Evolutionary conservation across 2,888 invertebrate genomes (phyloP), one percentile per base, ranked within the genome.

Genomic region (Torymus tubicola): DNA sequence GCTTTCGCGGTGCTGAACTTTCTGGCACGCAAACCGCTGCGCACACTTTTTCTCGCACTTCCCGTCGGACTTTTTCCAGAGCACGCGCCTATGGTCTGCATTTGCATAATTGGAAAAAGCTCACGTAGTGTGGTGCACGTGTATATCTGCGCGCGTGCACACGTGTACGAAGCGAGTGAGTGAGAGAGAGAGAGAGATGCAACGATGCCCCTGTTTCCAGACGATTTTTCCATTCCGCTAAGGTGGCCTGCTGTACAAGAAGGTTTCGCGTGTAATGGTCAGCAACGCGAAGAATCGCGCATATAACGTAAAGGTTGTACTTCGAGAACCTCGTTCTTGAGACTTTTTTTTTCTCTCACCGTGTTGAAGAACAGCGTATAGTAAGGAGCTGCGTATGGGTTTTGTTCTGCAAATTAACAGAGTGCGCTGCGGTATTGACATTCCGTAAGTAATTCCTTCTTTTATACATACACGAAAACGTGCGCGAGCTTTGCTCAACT

Each of bases 91-190:
- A 53, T 53, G 16, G 21, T 16, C 11, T n/a, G 14, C 42, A 81
- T 81, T 81, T 81, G 77, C 81, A 81, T 81, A 81, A 81, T 81
- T 81, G 72, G 68, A 72, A 67, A 58, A 57, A 52, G 57, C n/a
- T 2, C 53, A 18, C 24, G 16, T 18, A 68, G 16, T 57, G n/a
- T 57, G n/a, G 65, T 18, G 31, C 12, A 11, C 57, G 14, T 69
- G 79, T n/a, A 50, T 24, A n/a, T 58, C 24, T 8, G 13, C 14
- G 31, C 60, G 21, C 10, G 4, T 18, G 14, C 67, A n/a, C 18
- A 67, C 42, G 55, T 21, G 65, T 18, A 4, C 16, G n/a, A 21
- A 21, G 21, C 21, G 2, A 21, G 21, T 21, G 21, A 21, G 42
- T 8, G 65, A 67, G 63, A 21, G n/a, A n/a, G n/a, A 31, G 31